Conservation (phyloP, 1,140 invertebrate species). For the Oreohelix idahoensis region DNA sequence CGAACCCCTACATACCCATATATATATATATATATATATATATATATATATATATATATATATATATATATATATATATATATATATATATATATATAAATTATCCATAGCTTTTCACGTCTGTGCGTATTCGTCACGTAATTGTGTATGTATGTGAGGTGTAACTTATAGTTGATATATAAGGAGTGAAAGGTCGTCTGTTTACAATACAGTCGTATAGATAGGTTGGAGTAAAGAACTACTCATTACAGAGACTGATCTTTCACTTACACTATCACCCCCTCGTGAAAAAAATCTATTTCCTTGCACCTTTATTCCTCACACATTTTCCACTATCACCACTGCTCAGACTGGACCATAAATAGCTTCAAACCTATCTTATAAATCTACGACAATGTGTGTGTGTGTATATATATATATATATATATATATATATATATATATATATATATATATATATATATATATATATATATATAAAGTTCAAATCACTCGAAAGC, state of each 20-base stretch:
- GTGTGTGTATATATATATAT: neutral
- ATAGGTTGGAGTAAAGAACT: neutral
- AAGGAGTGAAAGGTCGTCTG: constrained; percentile 6
- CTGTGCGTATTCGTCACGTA: constrained; percentile 12
- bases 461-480: no score
- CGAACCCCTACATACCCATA: neutral
- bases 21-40: neutral
- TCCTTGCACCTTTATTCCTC: neutral
- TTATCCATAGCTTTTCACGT: neutral
- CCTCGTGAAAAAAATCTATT: no score
- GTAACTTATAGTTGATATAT: neutral
- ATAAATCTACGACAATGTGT: neutral
- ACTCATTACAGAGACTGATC: no score
- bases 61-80: neutral
- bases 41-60: neutral
- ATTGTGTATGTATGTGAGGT: constrained; percentile 15
- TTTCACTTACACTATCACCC: no score
- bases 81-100: neutral
- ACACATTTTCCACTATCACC: neutral
- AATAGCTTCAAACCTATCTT: no score
- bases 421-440: neutral
- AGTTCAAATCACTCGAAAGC: no score
- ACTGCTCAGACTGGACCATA: no score
- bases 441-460: no score
- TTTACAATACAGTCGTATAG: constrained; percentile 13